phyloP scores from a whole-genome alignment of 2,888 invertebrate genomes.

The Chrysolina americana region DNA sequence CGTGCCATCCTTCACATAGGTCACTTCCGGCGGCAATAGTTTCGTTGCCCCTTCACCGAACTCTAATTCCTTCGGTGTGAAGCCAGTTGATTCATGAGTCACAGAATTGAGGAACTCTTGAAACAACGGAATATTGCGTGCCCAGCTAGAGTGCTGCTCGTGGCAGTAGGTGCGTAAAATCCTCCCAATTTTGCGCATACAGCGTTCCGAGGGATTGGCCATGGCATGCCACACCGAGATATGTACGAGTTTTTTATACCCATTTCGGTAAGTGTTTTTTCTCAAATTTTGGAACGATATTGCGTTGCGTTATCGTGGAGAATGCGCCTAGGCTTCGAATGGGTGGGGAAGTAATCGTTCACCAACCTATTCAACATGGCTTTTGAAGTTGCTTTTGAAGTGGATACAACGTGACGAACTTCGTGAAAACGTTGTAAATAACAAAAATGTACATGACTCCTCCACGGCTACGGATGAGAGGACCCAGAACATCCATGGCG shows the following conservation, averaged over 20 bases:
- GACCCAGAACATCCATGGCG: slow-evolving; percentile 26
- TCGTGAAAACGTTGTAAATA: slow-evolving; percentile 25
- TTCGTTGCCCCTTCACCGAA: neutral
- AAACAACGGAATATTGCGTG: neutral
- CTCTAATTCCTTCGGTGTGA: slow-evolving; percentile 19
- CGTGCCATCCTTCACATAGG: no score
- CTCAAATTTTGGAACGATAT: slow-evolving; percentile 26
- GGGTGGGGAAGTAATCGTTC: slow-evolving; percentile 26
- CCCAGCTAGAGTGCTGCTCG: neutral
- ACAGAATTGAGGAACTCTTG: slow-evolving; percentile 19
- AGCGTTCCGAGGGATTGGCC: neutral
- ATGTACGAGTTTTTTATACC: neutral
- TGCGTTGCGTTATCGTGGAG: slow-evolving; percentile 53
- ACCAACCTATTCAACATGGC: slow-evolving; percentile 23
- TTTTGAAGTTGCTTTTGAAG: slow-evolving; percentile 24
- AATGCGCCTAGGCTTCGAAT: slow-evolving; percentile 44
- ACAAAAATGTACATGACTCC: slow-evolving; percentile 27
- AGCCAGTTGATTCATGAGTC: slow-evolving; percentile 24
- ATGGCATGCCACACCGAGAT: neutral
- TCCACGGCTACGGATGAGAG: slow-evolving; percentile 18
- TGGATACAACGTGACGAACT: slow-evolving; percentile 30
- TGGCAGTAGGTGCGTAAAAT: slow-evolving; percentile 6
- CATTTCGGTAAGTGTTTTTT: neutral
- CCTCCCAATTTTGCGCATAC: neutral
- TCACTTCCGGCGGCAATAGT: neutral